Percentiles rank a stretch among this genome's conserved stretches.
These are phyloP conservation scores for Spea hammondii DNA, from an alignment of 2,797 vertebrate genomes.

Conservation along the genomic window DNA sequence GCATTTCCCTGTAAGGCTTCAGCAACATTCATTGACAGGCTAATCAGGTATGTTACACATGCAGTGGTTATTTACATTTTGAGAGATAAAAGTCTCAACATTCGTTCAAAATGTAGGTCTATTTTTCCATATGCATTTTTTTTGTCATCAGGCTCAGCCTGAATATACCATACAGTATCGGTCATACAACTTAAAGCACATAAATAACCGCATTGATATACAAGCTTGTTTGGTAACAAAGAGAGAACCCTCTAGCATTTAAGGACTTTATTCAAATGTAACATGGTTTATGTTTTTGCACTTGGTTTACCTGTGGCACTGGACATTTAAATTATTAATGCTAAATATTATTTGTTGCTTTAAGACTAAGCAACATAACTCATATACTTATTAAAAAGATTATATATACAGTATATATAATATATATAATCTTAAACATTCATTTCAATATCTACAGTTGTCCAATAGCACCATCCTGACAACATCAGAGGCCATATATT, in stretches of 20 bases:
- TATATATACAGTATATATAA: too few species aligned
- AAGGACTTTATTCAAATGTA: neutral
- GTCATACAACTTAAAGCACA: conserved; percentile 60
- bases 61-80: conserved; percentile 74
- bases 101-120: conserved; percentile 54
- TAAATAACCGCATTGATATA: conserved; percentile 58
- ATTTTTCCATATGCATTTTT: conserved; percentile 39
- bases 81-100: conserved; percentile 67
- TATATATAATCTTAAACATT: too few species aligned
- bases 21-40: conserved; percentile 89
- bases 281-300: neutral
- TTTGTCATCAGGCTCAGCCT: conserved; percentile 49
- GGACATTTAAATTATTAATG: neutral
- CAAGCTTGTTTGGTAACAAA: conserved; percentile 54
- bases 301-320: neutral
- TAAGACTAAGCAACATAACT: neutral
- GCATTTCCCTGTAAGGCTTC: conserved; percentile 79
- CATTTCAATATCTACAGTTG: too few species aligned
- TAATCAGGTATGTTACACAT: conserved; percentile 78
- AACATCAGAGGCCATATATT: too few species aligned
- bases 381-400: too few species aligned
- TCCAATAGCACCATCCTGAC: too few species aligned
- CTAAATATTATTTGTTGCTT: neutral
- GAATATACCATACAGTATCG: conserved; percentile 56
- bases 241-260: neutral